phyloP scores from a whole-genome alignment of 1,140 invertebrate genomes.

The Tribolium madens region DNA sequence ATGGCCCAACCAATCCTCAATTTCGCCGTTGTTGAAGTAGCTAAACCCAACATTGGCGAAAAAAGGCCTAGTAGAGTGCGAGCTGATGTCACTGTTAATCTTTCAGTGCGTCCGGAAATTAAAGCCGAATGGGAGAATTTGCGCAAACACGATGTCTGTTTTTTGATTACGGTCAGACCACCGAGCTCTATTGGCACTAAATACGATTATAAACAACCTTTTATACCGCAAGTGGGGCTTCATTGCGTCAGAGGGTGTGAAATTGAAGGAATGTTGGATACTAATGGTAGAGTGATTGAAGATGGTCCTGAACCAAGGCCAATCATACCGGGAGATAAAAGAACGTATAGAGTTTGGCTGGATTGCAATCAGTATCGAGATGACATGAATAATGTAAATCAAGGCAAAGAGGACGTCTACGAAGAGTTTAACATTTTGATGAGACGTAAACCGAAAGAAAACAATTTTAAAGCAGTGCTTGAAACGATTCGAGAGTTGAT shows the following conservation, averaged over 20 bases:
- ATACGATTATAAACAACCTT: constrained; percentile 84
- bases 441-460: constrained; percentile 98
- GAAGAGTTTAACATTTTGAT: constrained; percentile 95
- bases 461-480: constrained; percentile 99
- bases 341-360: constrained; percentile 94
- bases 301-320: constrained; percentile 94
- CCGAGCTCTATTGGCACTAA: constrained; percentile 85
- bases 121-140: constrained; percentile 98
- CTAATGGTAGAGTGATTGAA: constrained; percentile 95
- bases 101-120: constrained; percentile 90
- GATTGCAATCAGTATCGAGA: constrained; percentile 97
- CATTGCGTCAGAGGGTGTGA: constrained; percentile 96
- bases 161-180: constrained; percentile 92
- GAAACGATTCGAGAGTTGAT: constrained; percentile 98
- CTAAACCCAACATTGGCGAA: constrained; percentile 91
- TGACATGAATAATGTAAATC: constrained; percentile 87
- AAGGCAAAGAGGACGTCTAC: constrained; percentile 76
- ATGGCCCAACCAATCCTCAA: constrained; percentile 96
- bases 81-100: constrained; percentile 93
- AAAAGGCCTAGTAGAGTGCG: constrained; percentile 93
- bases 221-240: constrained; percentile 92
- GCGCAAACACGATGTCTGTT: constrained; percentile 97
- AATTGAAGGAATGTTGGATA: constrained; percentile 98
- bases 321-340: constrained; percentile 85
- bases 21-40: constrained; percentile 96